Evolutionary conservation across 2,888 invertebrate genomes (phyloP).

Genomic region (Leptopilina drosophilae): DNA sequence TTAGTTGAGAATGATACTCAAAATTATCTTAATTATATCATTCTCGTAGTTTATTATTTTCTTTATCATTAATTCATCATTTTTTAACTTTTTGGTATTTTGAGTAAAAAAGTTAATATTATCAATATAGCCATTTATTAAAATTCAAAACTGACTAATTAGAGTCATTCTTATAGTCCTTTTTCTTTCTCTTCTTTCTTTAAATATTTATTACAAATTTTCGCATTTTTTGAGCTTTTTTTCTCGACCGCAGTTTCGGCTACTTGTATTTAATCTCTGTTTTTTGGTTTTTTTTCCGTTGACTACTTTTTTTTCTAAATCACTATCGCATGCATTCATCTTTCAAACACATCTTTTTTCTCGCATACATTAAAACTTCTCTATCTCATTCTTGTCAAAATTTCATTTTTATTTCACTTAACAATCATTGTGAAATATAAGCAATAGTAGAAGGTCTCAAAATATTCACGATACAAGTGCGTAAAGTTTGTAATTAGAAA

Average conservation of each 20-base stretch:
- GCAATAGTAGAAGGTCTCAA: neutral
- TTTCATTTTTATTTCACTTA: slow-evolving; percentile 28
- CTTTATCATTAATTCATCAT: neutral
- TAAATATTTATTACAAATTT: slow-evolving; percentile 14
- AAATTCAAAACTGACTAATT: slow-evolving; percentile 5
- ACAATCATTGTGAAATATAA: slow-evolving; percentile 10
- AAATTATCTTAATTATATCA: neutral
- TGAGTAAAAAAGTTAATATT: slow-evolving; percentile 39
- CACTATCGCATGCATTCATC: slow-evolving; percentile 24
- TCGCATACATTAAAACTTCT: neutral
- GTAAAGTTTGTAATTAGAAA: too few relatives aligned
- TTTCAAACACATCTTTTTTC: slow-evolving; percentile 4
- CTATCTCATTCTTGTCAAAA: slow-evolving; percentile 11
- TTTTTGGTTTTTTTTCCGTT: neutral
- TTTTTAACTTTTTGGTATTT: neutral
- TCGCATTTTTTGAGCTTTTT: slow-evolving; percentile 9
- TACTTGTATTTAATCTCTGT: neutral
- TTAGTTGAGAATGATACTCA: neutral
- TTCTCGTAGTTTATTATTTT: neutral
- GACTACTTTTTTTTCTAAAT: neutral
- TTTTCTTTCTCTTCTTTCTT: neutral
- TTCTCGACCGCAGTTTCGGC: slow-evolving; percentile 11
- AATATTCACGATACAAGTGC: neutral
- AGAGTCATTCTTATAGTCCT: neutral
- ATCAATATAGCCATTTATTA: slow-evolving; percentile 11